Conservation (phyloP, 2,888 invertebrate genomes). For the Amiota mariae region DNA sequence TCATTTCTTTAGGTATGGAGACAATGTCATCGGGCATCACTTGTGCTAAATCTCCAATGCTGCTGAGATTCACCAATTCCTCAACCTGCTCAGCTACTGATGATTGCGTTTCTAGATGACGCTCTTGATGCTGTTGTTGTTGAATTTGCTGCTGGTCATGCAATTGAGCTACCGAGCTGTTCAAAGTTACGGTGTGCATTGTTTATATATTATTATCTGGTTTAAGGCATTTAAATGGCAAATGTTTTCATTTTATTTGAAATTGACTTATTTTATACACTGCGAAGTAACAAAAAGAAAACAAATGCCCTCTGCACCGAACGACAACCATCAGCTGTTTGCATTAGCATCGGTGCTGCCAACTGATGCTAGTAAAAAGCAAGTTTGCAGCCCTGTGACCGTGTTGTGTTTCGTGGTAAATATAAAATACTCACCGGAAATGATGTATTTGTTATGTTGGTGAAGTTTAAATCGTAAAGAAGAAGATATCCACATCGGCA, state of each 20-base stretch:
- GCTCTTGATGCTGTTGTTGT: neutral
- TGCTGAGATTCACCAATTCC: conserved; percentile 54
- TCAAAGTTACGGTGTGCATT: conserved; percentile 54
- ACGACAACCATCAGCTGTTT: conserved; percentile 50
- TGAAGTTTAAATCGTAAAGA: neutral
- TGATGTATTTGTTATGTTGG: neutral
- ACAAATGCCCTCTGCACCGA: conserved; percentile 27
- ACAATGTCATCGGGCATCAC: conserved; percentile 54
- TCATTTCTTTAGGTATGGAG: conserved; percentile 63
- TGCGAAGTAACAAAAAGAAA: conserved; percentile 33
- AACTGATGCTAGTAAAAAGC: neutral
- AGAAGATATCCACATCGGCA: conserved; percentile 14
- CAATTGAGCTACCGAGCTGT: conserved; percentile 35
- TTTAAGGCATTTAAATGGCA: neutral
- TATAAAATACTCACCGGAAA: neutral
- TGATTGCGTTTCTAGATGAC: conserved; percentile 14
- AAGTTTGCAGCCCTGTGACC: neutral
- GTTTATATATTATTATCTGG: neutral
- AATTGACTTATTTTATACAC: conserved; percentile 41
- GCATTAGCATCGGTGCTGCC: neutral
- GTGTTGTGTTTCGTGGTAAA: neutral
- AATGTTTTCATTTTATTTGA: conserved; percentile 12
- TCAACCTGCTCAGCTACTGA: conserved; percentile 30
- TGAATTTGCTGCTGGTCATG: conserved; percentile 31
- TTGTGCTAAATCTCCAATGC: conserved; percentile 49